Evolutionary conservation across 2,888 invertebrate genomes (phyloP).

Genomic region (Lithophane ornitopus): DNA sequence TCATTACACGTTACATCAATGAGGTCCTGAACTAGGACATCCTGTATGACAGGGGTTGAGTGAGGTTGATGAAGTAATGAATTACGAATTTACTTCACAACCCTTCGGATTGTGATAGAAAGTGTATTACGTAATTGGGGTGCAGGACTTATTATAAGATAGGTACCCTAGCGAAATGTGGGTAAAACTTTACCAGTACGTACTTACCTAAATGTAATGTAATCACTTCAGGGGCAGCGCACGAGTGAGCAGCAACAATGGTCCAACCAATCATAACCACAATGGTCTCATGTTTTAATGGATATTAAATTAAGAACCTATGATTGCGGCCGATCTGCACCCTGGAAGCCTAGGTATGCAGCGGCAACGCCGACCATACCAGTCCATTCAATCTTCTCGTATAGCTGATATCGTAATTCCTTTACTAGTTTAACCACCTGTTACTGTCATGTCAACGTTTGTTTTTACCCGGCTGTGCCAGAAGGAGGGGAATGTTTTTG

Average conservation of each 20-base stretch:
- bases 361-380: background rate
- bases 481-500: no score
- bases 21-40: no score
- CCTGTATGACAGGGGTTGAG: no score
- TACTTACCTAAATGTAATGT: no score
- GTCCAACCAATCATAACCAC: conserved; percentile 1
- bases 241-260: conserved; percentile 34
- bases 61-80: no score
- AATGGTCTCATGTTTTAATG: conserved; percentile 39
- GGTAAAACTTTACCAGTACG: no score
- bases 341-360: background rate
- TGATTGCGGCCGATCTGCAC: background rate
- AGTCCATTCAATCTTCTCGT: background rate
- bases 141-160: no score
- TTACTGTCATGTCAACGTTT: background rate
- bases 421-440: background rate
- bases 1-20: no score
- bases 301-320: conserved; percentile 17
- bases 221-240: background rate
- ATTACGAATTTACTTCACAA: no score
- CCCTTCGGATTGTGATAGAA: no score
- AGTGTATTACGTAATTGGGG: no score
- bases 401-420: background rate
- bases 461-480: background rate
- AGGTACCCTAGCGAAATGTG: no score